Evolutionary conservation across 1,140 invertebrate species (phyloP), one percentile per base, ranked within the genome.

Genomic region (Cecropterus lyciades): DNA sequence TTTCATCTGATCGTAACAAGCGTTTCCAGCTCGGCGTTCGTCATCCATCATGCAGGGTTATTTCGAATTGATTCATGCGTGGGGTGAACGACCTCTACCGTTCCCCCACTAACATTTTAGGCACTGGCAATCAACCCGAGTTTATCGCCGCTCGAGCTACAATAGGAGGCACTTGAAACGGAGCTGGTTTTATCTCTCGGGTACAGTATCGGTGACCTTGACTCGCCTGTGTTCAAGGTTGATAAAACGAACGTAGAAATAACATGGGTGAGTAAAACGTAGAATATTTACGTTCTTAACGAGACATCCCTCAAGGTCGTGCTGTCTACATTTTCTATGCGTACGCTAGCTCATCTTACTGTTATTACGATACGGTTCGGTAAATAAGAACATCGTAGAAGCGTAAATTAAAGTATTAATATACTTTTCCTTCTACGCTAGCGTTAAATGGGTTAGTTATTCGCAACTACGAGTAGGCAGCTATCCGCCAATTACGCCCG

Each of bases 31-130:
- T 20, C n/a, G 24, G 59, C 46, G 30, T 51, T 62, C 33, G 59
- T 62, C 72, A 71, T 76, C 62, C 65, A 65, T 78, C 72, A 71
- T 70, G 33, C 76, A 65, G 68, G 79, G 80, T 80, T 84, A 80
- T 78, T 81, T 75, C 75, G 73, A 85, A 85, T 80, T 79, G 82
- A 84, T 79, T 79, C 77, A 86, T 73, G 78, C 75, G 73, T 53
- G 76, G 69, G 84, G 72, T 85, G 67, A 84, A 73, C 72, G 81
- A 84, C 84, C 85, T 77, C 64, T 55, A 73, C 71, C 69, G 65
- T 76, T 72, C 78, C 77, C 82, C 78, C 74, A 71, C 79, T 73
- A 73, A 68, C 64, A 79, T 84, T 85, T 86, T 86, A 66, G 60
- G 77, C 67, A 59, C 51, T 77, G 55, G 63, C 75, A 82, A 73